phyloP scores from a whole-genome alignment of 2,888 invertebrate genomes.

The Lepidochrysops patricia region DNA sequence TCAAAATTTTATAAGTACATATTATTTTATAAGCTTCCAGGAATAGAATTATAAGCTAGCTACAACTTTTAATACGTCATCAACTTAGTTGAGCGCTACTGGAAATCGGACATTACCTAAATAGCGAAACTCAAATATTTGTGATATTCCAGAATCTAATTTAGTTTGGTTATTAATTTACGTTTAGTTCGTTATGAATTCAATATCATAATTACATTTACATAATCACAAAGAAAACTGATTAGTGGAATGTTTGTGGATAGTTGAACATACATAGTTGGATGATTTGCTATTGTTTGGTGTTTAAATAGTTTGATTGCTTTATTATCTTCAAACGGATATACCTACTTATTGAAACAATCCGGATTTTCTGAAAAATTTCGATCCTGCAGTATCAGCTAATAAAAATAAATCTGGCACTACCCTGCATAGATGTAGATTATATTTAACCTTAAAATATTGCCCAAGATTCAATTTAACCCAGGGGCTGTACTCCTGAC shows the following conservation, averaged over 20 bases:
- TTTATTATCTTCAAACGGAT: background rate
- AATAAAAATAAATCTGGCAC: no score
- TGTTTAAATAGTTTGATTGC: background rate
- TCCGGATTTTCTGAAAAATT: no score
- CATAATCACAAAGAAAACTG: conserved; percentile 33
- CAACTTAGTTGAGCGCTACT: background rate
- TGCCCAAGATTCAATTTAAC: no score
- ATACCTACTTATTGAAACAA: no score
- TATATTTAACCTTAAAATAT: no score
- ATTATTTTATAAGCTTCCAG: background rate
- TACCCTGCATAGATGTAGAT: no score
- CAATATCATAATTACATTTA: conserved; percentile 43
- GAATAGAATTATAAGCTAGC: background rate
- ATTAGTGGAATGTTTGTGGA: conserved; percentile 24
- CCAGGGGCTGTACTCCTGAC: no score
- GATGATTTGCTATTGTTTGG: background rate
- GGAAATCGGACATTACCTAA: background rate
- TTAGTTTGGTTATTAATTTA: conserved; percentile 22
- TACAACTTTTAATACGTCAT: background rate
- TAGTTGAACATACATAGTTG: background rate
- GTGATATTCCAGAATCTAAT: conserved; percentile 1
- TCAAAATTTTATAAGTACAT: no score
- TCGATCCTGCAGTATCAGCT: no score
- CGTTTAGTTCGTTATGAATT: conserved; percentile 35
- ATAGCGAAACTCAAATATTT: background rate